A percentile compares a stretch with the other conserved stretches of the same genome.
phyloP scores from a whole-genome alignment of 2,797 vertebrate genomes.

The Hippocampus kuda region DNA sequence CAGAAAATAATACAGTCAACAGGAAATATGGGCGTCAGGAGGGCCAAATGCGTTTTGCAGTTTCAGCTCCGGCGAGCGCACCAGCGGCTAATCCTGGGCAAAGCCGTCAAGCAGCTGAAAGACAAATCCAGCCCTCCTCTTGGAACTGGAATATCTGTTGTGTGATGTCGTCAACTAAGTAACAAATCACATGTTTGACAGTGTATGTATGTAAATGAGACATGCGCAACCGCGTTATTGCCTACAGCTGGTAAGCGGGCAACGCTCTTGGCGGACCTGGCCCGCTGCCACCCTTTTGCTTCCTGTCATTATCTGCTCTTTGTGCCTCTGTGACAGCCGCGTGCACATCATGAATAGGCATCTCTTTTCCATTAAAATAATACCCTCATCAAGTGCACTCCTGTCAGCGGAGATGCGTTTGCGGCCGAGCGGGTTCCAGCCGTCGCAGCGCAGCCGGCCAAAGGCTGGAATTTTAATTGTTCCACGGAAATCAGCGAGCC shows the following conservation, averaged over 20 bases:
- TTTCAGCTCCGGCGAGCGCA: constrained; percentile 48
- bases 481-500: constrained; percentile 50
- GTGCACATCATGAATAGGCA: constrained; percentile 59
- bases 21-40: constrained; percentile 63
- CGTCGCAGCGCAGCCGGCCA: constrained; percentile 30
- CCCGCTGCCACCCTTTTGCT: constrained; percentile 41
- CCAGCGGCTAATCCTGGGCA: constrained; percentile 57
- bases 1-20: constrained; percentile 62
- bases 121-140: constrained; percentile 10
- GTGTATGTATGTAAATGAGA: constrained; percentile 27
- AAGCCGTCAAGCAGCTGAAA: constrained; percentile 30
- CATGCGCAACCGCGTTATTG: constrained; percentile 41
- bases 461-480: constrained; percentile 65
- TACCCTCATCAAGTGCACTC: constrained; percentile 54
- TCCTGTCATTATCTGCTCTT: constrained; percentile 61
- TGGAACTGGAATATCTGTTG: constrained; percentile 21
- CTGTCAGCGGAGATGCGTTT: constrained; percentile 37
- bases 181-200: constrained; percentile 36
- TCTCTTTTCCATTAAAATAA: constrained; percentile 66
- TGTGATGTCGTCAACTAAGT: constrained; percentile 37
- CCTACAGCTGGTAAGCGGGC: constrained; percentile 38
- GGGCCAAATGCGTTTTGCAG: constrained; percentile 54
- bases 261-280: constrained; percentile 33
- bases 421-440: constrained; percentile 14
- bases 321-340: constrained; percentile 56